Evolutionary conservation across 1,140 invertebrate species (phyloP).

Genomic region (Onthophagus taurus): DNA sequence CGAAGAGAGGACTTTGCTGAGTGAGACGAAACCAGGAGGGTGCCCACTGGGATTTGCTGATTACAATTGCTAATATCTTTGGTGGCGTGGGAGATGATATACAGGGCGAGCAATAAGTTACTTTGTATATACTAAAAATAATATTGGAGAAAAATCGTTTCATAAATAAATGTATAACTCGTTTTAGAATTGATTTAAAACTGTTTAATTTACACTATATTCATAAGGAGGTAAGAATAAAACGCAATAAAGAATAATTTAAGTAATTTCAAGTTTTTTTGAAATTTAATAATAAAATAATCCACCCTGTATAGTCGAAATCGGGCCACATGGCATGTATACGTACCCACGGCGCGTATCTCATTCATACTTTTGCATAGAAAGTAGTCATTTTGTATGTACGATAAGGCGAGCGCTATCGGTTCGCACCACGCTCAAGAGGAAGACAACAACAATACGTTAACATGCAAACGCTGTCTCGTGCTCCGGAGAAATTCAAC

Average conservation of each 20-base stretch:
- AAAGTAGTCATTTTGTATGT: slow-evolving; percentile 41
- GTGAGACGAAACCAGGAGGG: too few species aligned
- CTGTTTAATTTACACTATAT: not conserved
- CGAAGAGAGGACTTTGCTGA: slow-evolving; percentile 12
- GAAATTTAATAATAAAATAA: not conserved
- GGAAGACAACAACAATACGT: slow-evolving; percentile 42
- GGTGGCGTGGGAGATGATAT: not conserved
- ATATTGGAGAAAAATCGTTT: not conserved
- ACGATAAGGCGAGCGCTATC: slow-evolving; percentile 36
- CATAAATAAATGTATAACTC: not conserved
- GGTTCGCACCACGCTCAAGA: slow-evolving; percentile 27
- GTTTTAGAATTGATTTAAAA: not conserved
- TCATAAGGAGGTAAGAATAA: not conserved
- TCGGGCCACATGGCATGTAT: slow-evolving; percentile 30
- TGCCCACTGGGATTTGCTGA: slow-evolving; percentile 12
- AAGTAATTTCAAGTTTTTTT: not conserved
- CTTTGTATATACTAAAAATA: not conserved
- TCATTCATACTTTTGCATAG: slow-evolving; percentile 42
- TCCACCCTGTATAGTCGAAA: slow-evolving; percentile 23
- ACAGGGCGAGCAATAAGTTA: slow-evolving; percentile 1
- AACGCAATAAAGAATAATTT: not conserved
- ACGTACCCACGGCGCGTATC: slow-evolving; percentile 36
- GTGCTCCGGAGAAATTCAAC: slow-evolving; percentile 47
- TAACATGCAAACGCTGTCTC: slow-evolving; percentile 42
- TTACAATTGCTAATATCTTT: slow-evolving; percentile 28